These are phyloP conservation scores for Nannoperca australis DNA, from an alignment of 2,797 vertebrate genomes.

Conservation along the genomic window DNA sequence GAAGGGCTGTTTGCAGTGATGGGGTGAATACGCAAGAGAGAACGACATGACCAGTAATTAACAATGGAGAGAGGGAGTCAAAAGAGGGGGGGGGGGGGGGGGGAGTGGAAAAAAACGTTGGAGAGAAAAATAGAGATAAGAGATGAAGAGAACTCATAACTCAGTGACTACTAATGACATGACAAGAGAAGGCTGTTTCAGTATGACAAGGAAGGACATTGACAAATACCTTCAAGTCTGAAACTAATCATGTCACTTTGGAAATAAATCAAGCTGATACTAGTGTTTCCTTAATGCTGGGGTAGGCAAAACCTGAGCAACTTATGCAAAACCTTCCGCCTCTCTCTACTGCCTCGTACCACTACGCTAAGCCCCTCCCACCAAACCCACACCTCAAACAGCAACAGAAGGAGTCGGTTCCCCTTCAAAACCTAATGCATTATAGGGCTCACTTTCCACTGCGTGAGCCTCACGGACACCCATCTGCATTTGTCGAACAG, in stretches of 20 bases:
- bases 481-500: no score
- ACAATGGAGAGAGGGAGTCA: slow-evolving; percentile 13
- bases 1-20: slow-evolving; percentile 23
- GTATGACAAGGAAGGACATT: background rate
- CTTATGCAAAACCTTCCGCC: no score
- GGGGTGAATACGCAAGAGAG: slow-evolving; percentile 10
- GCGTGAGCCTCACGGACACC: no score
- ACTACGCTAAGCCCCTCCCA: no score
- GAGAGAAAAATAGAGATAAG: slow-evolving; percentile 26
- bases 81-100: background rate
- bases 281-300: background rate
- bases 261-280: background rate
- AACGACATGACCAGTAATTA: slow-evolving; percentile 51
- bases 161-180: slow-evolving; percentile 61
- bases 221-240: background rate
- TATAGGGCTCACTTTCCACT: no score
- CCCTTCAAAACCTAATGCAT: no score
- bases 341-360: no score
- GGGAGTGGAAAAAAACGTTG: slow-evolving; percentile 6
- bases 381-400: no score
- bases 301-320: no score
- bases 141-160: slow-evolving; percentile 16
- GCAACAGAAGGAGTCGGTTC: no score
- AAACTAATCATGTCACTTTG: background rate
- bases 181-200: slow-evolving; percentile 41